Evolutionary conservation across 2,797 vertebrate species (phyloP), one percentile per base, ranked within the genome.

Genomic region (Pogoniulus pusillus): DNA sequence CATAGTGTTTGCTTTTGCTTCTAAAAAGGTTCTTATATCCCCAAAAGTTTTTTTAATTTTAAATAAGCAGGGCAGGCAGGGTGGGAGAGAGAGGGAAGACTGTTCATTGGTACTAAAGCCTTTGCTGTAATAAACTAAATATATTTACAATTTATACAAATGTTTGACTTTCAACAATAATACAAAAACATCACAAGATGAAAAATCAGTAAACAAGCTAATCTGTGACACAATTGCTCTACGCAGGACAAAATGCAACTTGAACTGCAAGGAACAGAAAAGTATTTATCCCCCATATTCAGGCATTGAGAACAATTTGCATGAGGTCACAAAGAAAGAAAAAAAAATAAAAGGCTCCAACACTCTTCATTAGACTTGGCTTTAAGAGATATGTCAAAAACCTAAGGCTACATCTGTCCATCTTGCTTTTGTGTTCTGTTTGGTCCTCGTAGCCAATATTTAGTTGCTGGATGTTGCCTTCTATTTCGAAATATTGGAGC

Each of bases 111-210:
- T 98, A 98, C 98, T 98, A 99, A 98, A 99, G 97, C 96, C 98
- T 98, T 98, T 98, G 98, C 98, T 98, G 98, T 98, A 99, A 97
- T 98, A 98, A 98, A 98, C 97, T 98, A 98, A 98, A 98, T 97
- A 98, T 99, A 98, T 99, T 97, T 99, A 99, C 98, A 99, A 96
- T 98, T 99, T 99, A 97, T 99, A 99, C 98, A 99, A 98, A 98
- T 96, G 97, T 97, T 98, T 97, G 97, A 98, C 97, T 97, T 97
- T 97, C 96, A 98, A 98, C 97, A 97, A 98, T 98, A 98, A 96
- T 94, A 96, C 96, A 96, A 98, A 97, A 96, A 97, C 94, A 94
- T 97, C 96, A 97, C 96, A 97, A 94, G 96, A 98, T 97, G 97
- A 95, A 97, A 97, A 98, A 97, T 91, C 95, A 97, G 94, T 89